Percentiles rank a stretch among this genome's conserved stretches.
phyloP scores from a whole-genome alignment of 2,797 vertebrate genomes.

The Ibycter americanus region DNA sequence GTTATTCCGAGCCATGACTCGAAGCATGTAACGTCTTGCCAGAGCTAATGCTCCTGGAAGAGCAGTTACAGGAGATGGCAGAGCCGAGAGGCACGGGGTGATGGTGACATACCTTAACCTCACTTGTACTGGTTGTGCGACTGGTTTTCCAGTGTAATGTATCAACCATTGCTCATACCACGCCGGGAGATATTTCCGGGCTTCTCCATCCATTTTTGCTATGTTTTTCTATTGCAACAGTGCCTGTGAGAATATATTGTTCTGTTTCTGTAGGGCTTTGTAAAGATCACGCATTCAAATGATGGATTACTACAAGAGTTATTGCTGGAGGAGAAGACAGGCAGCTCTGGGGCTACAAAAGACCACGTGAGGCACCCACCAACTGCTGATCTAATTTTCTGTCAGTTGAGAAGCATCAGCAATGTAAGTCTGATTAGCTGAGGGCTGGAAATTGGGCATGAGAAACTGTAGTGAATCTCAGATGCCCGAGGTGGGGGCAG shows the following conservation, averaged over 20 bases:
- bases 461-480: background rate
- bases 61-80: background rate
- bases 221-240: background rate
- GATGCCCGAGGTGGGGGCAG: background rate
- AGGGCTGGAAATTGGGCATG: background rate
- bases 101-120: background rate
- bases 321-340: background rate
- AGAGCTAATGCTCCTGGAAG: background rate
- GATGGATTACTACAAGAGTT: background rate
- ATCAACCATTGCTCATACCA: background rate
- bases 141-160: background rate
- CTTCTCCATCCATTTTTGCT: background rate
- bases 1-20: background rate
- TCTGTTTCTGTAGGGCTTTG: background rate
- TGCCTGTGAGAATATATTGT: background rate
- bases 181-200: background rate
- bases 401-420: background rate
- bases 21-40: background rate
- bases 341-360: background rate
- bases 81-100: background rate
- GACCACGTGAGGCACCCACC: background rate
- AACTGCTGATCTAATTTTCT: constrained; percentile 14
- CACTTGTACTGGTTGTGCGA: accelerated
- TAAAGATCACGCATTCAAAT: background rate
- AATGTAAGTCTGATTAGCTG: background rate